Conservation (phyloP, 2,797 vertebrate species). For the Poeciliopsis turneri region DNA sequence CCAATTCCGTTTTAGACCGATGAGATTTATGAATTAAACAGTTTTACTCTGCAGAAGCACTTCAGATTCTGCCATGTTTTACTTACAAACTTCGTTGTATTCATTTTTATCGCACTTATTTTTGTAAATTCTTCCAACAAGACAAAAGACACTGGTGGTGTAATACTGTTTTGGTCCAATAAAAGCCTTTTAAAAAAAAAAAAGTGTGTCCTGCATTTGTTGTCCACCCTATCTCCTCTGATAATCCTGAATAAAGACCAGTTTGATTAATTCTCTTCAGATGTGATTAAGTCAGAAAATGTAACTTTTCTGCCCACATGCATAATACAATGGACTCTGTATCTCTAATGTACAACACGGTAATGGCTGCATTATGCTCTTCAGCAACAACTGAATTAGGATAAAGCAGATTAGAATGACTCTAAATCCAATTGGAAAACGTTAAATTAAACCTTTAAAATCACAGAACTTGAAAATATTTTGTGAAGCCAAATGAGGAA, state of each 20-base stretch:
- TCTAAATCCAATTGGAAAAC: not conserved
- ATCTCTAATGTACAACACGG: not conserved
- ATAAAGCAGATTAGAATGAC: not conserved
- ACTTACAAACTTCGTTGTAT: not conserved
- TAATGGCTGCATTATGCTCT: not conserved
- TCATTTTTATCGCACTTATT: not conserved
- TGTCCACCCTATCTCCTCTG: no score
- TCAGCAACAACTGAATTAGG: not conserved
- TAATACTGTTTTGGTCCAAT: not conserved
- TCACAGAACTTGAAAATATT: not conserved
- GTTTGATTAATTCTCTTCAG: no score
- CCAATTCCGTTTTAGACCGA: conserved; percentile 51
- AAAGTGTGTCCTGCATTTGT: not conserved
- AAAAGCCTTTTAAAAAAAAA: not conserved
- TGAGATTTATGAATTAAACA: not conserved
- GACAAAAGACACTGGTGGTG: not conserved
- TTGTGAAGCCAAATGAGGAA: not conserved
- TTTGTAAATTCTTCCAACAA: not conserved
- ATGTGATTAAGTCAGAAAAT: not conserved
- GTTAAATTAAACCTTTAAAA: not conserved
- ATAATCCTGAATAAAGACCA: not conserved
- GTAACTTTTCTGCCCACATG: not conserved
- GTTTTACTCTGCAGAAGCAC: not conserved
- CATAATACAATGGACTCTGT: not conserved
- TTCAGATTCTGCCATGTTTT: not conserved